Evolutionary conservation across 2,797 vertebrate genomes (phyloP).

Genomic region (Peromyscus attwateri): DNA sequence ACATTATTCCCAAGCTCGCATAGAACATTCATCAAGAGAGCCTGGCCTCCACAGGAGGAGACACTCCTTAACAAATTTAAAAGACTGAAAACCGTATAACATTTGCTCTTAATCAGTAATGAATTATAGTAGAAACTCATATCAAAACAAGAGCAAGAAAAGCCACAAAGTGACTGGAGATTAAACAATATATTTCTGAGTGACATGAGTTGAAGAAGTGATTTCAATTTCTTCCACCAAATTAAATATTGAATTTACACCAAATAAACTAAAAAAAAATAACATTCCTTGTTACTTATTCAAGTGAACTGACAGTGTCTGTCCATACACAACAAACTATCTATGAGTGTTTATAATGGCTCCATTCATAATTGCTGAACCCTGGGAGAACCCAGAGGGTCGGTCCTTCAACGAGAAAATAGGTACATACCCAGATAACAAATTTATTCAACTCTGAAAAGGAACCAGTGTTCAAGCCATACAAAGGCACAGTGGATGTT

Average conservation of each 20-base stretch:
- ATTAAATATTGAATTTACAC: not conserved
- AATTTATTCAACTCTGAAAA: not conserved
- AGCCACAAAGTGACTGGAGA: not conserved
- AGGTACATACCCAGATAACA: not conserved
- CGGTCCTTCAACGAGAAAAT: not conserved
- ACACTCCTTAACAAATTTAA: not conserved
- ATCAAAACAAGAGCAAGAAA: not conserved
- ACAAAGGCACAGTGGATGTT: not conserved
- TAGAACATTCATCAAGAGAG: not conserved
- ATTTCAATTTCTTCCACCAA: not conserved
- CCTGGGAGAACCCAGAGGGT: not conserved
- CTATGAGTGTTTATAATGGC: not conserved
- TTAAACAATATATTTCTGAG: not conserved
- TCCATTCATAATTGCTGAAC: conserved; percentile 1
- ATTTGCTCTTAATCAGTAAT: not conserved
- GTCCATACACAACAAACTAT: not conserved
- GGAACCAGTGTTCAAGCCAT: not conserved
- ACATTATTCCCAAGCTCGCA: not conserved
- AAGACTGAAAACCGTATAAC: not conserved
- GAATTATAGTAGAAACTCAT: not conserved
- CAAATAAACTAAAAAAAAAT: not conserved
- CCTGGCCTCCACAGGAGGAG: not conserved
- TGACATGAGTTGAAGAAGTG: not conserved
- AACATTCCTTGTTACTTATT: not conserved
- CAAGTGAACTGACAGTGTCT: not conserved